A percentile compares a stretch with the other conserved stretches of the same genome.
Conservation (phyloP, 2,797 vertebrate species). For the Crypturellus tataupa region DNA sequence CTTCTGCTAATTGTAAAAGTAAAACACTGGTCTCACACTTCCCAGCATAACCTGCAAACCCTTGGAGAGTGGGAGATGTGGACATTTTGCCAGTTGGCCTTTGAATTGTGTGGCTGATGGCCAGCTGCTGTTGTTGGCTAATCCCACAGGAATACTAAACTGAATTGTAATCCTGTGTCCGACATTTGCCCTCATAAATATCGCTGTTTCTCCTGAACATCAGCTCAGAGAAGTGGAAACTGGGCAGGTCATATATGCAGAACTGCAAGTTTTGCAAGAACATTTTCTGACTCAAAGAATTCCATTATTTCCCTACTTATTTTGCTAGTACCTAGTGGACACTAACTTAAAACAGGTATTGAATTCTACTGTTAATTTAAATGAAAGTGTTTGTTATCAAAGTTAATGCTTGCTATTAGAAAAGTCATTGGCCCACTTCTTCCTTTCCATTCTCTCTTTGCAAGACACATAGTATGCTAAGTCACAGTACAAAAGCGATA, state of each 20-base stretch:
- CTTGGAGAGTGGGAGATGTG: not conserved
- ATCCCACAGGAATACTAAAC: not conserved
- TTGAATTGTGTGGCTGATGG: not conserved
- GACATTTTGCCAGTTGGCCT: not conserved
- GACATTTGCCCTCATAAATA: not conserved
- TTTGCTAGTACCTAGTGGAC: not conserved
- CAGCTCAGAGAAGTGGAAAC: not conserved
- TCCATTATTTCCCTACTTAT: not conserved
- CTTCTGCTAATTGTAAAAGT: not conserved
- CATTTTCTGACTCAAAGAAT: not conserved
- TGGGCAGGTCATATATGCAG: not conserved
- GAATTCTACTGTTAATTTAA: not conserved
- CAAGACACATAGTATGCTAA: not conserved
- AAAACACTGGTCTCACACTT: not conserved
- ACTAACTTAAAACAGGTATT: not conserved
- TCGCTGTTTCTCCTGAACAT: not conserved
- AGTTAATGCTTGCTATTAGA: not conserved
- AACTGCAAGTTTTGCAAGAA: not conserved
- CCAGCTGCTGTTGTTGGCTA: not conserved
- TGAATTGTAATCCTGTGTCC: not conserved
- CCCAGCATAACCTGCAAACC: not conserved
- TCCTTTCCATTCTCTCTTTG: not conserved
- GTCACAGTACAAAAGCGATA: not conserved
- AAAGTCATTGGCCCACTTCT: not conserved
- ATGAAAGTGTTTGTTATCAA: not conserved